These are phyloP conservation scores for Bufo gargarizans DNA, from an alignment of 2,113 vertebrate genomes.

Conservation along the genomic window DNA sequence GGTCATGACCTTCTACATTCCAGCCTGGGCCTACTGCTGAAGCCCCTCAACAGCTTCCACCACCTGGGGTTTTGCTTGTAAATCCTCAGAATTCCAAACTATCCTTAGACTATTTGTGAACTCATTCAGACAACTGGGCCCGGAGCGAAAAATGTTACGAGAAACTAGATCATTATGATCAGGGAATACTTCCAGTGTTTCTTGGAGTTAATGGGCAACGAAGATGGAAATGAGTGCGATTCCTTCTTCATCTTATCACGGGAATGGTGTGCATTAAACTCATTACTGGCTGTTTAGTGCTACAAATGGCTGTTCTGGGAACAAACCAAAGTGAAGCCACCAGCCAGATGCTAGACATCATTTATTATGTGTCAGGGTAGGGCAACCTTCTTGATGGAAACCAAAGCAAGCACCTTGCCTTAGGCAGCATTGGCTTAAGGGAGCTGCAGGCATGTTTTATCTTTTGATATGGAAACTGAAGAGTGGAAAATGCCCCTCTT, in stretches of 20 bases:
- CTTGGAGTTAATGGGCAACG: neutral
- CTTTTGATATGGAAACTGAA: too few relatives aligned
- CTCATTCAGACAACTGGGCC: neutral
- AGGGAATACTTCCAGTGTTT: neutral
- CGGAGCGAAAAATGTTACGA: neutral
- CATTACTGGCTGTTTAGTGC: constrained; percentile 6
- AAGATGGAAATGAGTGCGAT: neutral
- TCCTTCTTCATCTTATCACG: neutral
- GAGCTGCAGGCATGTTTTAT: too few relatives aligned
- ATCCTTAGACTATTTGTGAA: neutral
- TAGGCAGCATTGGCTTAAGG: neutral
- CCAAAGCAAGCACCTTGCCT: neutral
- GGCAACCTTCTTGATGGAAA: neutral
- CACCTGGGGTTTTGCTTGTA: neutral
- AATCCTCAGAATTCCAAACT: neutral
- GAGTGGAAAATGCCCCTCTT: too few relatives aligned
- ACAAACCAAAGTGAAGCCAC: neutral
- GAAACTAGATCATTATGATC: neutral
- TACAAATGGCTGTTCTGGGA: neutral
- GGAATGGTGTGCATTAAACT: neutral
- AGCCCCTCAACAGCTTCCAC: neutral
- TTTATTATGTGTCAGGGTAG: neutral
- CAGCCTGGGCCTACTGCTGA: neutral
- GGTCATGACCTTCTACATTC: too few relatives aligned
- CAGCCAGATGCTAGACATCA: neutral